phyloP scores from a whole-genome alignment of 2,797 vertebrate species.

The Synaphobranchus kaupii region DNA sequence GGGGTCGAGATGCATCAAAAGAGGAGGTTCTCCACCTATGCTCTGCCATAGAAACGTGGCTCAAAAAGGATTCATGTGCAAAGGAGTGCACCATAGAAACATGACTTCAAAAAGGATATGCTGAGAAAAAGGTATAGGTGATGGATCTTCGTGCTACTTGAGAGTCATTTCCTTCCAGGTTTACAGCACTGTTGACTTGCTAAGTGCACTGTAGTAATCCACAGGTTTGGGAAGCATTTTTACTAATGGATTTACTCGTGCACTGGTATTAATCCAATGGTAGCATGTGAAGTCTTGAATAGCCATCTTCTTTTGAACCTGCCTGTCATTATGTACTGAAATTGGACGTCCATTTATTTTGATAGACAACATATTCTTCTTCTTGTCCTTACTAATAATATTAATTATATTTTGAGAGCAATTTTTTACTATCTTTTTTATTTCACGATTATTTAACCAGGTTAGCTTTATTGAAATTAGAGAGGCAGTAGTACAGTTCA shows the following conservation, averaged over 20 bases:
- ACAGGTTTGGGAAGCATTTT: slow-evolving; percentile 76
- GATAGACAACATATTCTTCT: slow-evolving; percentile 9
- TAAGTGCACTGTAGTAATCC: slow-evolving; percentile 66
- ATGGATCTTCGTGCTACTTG: slow-evolving; percentile 58
- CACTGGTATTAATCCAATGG: slow-evolving; percentile 67
- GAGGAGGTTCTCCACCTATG: no score
- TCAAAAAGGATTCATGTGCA: neutral
- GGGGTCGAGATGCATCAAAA: no score
- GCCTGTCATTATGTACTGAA: slow-evolving; percentile 33
- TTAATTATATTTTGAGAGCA: neutral
- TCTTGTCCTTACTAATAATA: neutral
- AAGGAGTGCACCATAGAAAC: neutral
- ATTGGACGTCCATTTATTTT: slow-evolving; percentile 33
- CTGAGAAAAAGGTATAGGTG: slow-evolving; percentile 47
- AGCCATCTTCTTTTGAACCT: slow-evolving; percentile 46
- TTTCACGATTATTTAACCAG: no score
- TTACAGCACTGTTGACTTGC: slow-evolving; percentile 68
- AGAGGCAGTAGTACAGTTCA: no score
- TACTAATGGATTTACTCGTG: slow-evolving; percentile 72
- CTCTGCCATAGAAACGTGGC: no score
- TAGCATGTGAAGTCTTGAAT: slow-evolving; percentile 59
- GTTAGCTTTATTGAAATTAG: no score
- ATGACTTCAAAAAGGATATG: slow-evolving; percentile 33
- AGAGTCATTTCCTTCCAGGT: slow-evolving; percentile 68
- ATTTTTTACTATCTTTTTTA: neutral